phyloP scores from a whole-genome alignment of 2,113 vertebrate genomes.

The Protobothrops mucrosquamatus region DNA sequence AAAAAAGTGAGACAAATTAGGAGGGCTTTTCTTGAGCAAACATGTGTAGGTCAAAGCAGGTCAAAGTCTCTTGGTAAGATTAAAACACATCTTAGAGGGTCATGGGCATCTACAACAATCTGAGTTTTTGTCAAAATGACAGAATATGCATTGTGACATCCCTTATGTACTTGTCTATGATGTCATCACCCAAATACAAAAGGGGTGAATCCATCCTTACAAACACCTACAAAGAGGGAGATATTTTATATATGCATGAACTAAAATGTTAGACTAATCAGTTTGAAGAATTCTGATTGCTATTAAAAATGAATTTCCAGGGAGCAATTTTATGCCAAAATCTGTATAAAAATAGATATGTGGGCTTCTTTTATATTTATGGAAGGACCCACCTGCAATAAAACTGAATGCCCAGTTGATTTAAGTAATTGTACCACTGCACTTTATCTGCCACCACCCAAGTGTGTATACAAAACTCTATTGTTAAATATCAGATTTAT shows the following conservation, averaged over 20 bases:
- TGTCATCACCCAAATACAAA: neutral
- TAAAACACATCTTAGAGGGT: neutral
- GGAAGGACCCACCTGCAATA: conserved; percentile 38
- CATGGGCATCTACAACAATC: neutral
- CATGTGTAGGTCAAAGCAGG: neutral
- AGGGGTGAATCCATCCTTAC: neutral
- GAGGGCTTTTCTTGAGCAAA: neutral
- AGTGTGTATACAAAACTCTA: conserved; percentile 37
- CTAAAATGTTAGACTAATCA: neutral
- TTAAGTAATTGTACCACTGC: conserved; percentile 20
- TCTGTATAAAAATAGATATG: neutral
- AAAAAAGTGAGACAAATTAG: neutral
- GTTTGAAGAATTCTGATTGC: neutral
- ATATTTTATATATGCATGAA: neutral
- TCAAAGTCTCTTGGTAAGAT: neutral
- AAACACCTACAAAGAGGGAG: neutral
- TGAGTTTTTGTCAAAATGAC: neutral
- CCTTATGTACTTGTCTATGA: neutral
- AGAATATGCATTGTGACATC: neutral
- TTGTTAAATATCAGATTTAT: conserved; percentile 41
- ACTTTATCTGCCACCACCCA: conserved; percentile 44
- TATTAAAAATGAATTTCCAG: neutral
- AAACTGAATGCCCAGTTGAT: conserved; percentile 30
- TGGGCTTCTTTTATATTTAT: conserved; percentile 14
- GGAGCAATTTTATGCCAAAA: neutral